Evolutionary conservation across 2,888 invertebrate genomes (phyloP), one percentile per base, ranked within the genome.

Genomic region (Choreutis nemorana): DNA sequence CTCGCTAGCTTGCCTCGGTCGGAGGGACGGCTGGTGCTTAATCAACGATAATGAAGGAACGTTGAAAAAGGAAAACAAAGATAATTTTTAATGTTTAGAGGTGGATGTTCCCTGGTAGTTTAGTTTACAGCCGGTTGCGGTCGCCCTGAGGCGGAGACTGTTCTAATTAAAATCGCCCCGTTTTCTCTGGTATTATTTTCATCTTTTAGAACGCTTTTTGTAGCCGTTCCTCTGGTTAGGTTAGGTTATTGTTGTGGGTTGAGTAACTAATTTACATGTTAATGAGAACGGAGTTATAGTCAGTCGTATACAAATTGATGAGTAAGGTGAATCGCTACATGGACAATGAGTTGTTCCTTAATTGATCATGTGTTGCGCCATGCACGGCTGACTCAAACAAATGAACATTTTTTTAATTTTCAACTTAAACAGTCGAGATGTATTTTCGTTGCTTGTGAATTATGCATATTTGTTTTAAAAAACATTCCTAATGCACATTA

Each of bases 261-360:
- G n/a, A n/a, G 62, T 57, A 61, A 67, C 70, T 73, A 66, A 77
- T 75, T 73, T 72, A 72, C 71, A 77, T 75, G 67, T 63, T 75
- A 75, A 73, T 75, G 61, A 73, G 65, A 57, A 56, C 51, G n/a
- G n/a, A n/a, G n/a, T n/a, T n/a, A n/a, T n/a, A n/a, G n/a, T n/a
- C n/a, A n/a, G n/a, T n/a, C n/a, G n/a, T n/a, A n/a, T n/a, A n/a
- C n/a, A n/a, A n/a, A n/a, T n/a, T n/a, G n/a, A n/a, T n/a, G n/a
- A n/a, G n/a, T n/a, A n/a, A n/a, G n/a, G n/a, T n/a, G n/a, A n/a
- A n/a, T n/a, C n/a, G n/a, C n/a, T n/a, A n/a, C n/a, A n/a, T n/a
- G n/a, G n/a, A n/a, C n/a, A n/a, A n/a, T n/a, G n/a, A n/a, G n/a
- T n/a, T n/a, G n/a, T n/a, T n/a, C n/a, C n/a, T n/a, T n/a, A n/a